These are phyloP conservation scores for Epiperipatus broadwayi DNA, from an alignment of 2,888 invertebrate species.

Conservation along the genomic window DNA sequence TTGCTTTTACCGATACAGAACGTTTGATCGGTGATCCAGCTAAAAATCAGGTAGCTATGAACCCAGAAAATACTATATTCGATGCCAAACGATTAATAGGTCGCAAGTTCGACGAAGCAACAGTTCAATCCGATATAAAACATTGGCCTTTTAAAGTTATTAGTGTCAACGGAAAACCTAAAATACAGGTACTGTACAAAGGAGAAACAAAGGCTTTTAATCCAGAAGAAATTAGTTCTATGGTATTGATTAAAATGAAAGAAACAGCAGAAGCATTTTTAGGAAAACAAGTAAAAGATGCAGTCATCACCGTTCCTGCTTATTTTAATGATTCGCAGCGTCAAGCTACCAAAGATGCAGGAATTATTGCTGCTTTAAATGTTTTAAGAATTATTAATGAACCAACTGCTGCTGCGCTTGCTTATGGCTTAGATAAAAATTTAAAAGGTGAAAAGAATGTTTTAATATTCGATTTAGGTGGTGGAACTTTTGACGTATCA, in stretches of 20 bases:
- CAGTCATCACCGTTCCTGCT: constrained; percentile 60
- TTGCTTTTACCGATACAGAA: constrained; percentile 43
- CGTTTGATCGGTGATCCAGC: constrained; percentile 33
- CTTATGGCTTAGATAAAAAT: constrained; percentile 44
- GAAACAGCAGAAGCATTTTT: constrained; percentile 53
- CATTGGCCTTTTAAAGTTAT: constrained; percentile 63
- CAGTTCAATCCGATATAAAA: constrained; percentile 57
- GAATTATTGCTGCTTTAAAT: constrained; percentile 30
- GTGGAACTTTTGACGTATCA: constrained; percentile 31
- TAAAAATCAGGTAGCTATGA: constrained; percentile 29
- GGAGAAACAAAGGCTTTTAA: constrained; percentile 43
- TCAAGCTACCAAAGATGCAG: constrained; percentile 42
- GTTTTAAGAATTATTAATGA: constrained; percentile 32
- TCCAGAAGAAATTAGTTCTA: constrained; percentile 49
- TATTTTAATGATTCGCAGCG: constrained; percentile 49
- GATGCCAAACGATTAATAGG: constrained; percentile 61
- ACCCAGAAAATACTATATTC: constrained; percentile 24
- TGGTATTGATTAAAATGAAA: constrained; percentile 42
- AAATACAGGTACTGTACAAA: constrained; percentile 46
- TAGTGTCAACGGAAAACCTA: constrained; percentile 46
- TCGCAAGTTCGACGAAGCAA: constrained; percentile 51
- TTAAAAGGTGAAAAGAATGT: constrained; percentile 34
- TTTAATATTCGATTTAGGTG: constrained; percentile 38
- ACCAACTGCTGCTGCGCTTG: constrained; percentile 48
- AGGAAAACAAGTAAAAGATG: constrained; percentile 50